Percentiles rank a stretch among this genome's conserved stretches.
phyloP scores from a whole-genome alignment of 1,140 invertebrate genomes.

The Lerema accius region DNA sequence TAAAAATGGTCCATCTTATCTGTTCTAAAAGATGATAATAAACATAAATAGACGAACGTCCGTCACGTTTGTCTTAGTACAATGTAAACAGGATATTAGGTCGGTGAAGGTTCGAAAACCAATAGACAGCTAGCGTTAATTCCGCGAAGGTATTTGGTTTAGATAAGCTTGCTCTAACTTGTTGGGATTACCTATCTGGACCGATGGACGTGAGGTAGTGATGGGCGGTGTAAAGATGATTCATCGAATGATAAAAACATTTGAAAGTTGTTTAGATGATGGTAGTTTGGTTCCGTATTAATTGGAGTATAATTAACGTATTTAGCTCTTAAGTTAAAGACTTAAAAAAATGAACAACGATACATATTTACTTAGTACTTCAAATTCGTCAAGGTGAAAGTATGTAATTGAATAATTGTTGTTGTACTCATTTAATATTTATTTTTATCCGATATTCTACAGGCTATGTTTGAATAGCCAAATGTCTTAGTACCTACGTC shows the following conservation, averaged over 20 bases:
- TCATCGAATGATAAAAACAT: neutral
- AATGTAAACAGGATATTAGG: constrained; percentile 57
- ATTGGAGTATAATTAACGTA: too few species aligned
- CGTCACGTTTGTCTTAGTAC: constrained; percentile 44
- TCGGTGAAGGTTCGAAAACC: constrained; percentile 57
- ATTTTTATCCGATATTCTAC: too few species aligned
- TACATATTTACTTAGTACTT: too few species aligned
- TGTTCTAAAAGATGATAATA: constrained; percentile 9
- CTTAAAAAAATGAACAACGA: too few species aligned
- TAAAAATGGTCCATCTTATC: constrained; percentile 7
- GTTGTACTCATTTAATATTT: too few species aligned
- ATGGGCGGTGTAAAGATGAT: neutral
- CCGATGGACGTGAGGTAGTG: constrained; percentile 40
- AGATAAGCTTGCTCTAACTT: constrained; percentile 69
- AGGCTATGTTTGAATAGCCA: too few species aligned
- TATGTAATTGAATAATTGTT: too few species aligned
- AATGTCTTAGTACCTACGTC: too few species aligned
- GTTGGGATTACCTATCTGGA: constrained; percentile 71
- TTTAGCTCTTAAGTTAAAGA: too few species aligned
- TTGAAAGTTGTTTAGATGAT: too few species aligned
- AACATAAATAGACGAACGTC: constrained; percentile 36
- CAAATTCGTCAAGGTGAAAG: too few species aligned
- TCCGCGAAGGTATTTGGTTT: constrained; percentile 72
- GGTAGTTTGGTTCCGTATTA: too few species aligned
- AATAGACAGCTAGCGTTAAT: constrained; percentile 65